Conservation (phyloP, 2,888 invertebrate genomes). For the Aplocera efformata region DNA sequence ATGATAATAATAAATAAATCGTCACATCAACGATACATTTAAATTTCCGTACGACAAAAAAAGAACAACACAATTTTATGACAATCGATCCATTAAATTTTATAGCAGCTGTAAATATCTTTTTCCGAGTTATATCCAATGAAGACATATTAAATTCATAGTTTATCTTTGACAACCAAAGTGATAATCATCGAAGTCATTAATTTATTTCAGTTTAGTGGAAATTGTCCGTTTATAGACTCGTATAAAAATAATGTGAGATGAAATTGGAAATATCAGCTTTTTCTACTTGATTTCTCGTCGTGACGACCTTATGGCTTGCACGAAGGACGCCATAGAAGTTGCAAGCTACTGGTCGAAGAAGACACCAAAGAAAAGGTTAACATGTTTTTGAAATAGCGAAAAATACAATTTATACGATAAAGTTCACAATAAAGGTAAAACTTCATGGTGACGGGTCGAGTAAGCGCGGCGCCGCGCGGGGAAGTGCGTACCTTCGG, state of each 20-base stretch:
- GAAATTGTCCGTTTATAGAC: too few relatives aligned
- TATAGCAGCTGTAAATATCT: conserved; percentile 25
- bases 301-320: too few relatives aligned
- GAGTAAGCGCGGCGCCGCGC: conserved; percentile 55
- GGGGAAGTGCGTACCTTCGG: conserved; percentile 75
- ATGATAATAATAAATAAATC: too few relatives aligned
- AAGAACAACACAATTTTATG: conserved; percentile 23
- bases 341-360: too few relatives aligned
- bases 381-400: too few relatives aligned
- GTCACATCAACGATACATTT: conserved; percentile 3
- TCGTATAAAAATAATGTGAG: too few relatives aligned
- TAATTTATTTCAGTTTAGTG: conserved; percentile 52
- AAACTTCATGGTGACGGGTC: conserved; percentile 42
- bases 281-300: too few relatives aligned
- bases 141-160: conserved; percentile 44
- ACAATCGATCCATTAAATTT: conserved; percentile 29
- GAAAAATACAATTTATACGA: too few relatives aligned
- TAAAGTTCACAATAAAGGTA: conserved; percentile 41
- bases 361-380: too few relatives aligned
- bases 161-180: conserved; percentile 67
- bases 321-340: too few relatives aligned
- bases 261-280: too few relatives aligned
- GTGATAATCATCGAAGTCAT: conserved; percentile 59
- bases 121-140: conserved; percentile 33
- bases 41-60: conserved; percentile 23